phyloP scores from a whole-genome alignment of 2,797 vertebrate genomes.

The Phrynocephalus forsythii region DNA sequence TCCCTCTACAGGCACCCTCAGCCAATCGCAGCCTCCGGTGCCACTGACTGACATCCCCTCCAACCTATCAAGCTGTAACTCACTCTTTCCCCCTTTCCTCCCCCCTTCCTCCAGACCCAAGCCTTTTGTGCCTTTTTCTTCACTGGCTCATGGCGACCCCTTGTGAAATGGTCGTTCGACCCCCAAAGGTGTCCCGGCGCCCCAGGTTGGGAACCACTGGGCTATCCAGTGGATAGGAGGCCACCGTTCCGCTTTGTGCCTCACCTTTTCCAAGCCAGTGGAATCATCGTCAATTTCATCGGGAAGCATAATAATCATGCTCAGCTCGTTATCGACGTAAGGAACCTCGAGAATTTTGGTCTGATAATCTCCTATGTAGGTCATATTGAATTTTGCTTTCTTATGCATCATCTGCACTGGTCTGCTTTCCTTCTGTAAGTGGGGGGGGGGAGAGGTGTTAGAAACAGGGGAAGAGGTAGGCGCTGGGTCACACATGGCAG shows the following conservation, averaged over 20 bases:
- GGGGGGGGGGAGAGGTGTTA: background rate
- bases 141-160: too few relatives aligned
- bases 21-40: too few relatives aligned
- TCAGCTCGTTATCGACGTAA: slow-evolving; percentile 82
- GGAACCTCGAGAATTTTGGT: slow-evolving; percentile 88
- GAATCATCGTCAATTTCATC: slow-evolving; percentile 77
- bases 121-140: too few relatives aligned
- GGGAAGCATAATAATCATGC: slow-evolving; percentile 89
- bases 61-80: too few relatives aligned
- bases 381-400: slow-evolving; percentile 78
- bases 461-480: background rate
- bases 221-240: background rate
- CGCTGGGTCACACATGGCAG: background rate
- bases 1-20: too few relatives aligned
- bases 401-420: slow-evolving; percentile 89
- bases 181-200: too few relatives aligned
- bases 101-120: too few relatives aligned
- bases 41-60: too few relatives aligned
- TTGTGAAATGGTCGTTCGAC: too few relatives aligned
- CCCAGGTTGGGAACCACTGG: too few relatives aligned
- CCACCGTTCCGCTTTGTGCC: slow-evolving; percentile 8
- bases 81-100: too few relatives aligned
- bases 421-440: slow-evolving; percentile 78
- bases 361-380: slow-evolving; percentile 75
- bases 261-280: slow-evolving; percentile 84